Evolutionary conservation across 1,140 invertebrate species (phyloP), one percentile per base, ranked within the genome.

Genomic region (Drosophila tristis): DNA sequence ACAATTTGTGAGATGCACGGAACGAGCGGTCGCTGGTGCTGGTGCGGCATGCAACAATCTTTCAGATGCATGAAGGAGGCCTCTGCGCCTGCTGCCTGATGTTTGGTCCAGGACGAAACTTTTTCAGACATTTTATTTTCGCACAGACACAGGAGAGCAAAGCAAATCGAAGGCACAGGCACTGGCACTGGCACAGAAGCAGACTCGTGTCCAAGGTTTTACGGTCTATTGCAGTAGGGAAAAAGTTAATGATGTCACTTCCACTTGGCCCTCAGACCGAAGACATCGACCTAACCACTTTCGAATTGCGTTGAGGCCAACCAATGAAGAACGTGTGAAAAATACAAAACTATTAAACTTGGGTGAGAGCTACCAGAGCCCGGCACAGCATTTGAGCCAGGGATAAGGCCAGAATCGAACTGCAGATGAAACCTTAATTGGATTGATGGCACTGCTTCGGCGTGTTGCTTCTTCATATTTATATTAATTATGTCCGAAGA

Each of bases 221-320:
- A 23, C 43, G 55, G 59, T 42, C 42, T 39, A 43, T 47, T 48
- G 15, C 43, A 64, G 56, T 35, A 61, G 62, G 56, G 51, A 68
- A 76, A 85, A 89, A 89, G 73, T 84, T 89, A 89, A 89, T 89
- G 84, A 89, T 89, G 84, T 89, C 84, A 89, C 72, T 80, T 77
- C 79, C 84, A 80, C 68, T 84, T 84, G 76, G 53, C 63, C 35
- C 53, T 72, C 64, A 77, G 47, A 50, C 39, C 53, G 15, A 74
- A 54, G 60, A 54, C 53, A 42, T 58, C 66, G 51, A 11, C 8
- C 39, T 29, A 70, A 67, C 25, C 42, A 20, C 39, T 35, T 25
- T 39, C 20, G 35, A 50, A 59, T 49, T 31, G 39, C 44, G 43
- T 25, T 47, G 58, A 50, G 48, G 48, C 29, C 26, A 9, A 67